A percentile compares a stretch with the other conserved stretches of the same genome.
phyloP scores from a whole-genome alignment of 2,888 invertebrate species.

The Drosophila testacea region DNA sequence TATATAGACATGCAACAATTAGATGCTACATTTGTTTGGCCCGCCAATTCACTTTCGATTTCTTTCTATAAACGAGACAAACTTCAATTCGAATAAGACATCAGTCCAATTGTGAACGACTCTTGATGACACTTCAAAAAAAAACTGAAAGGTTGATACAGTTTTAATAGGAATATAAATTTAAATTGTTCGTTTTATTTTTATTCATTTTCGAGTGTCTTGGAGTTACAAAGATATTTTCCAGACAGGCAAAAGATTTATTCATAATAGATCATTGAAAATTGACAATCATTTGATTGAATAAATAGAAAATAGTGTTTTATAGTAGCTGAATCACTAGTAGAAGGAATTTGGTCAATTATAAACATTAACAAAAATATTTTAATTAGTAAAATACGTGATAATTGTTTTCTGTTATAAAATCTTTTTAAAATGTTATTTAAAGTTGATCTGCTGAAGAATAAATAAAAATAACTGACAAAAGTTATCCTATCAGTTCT shows the following conservation, averaged over 20 bases:
- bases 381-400: background rate
- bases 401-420: background rate
- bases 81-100: constrained; percentile 17
- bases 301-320: too few relatives aligned
- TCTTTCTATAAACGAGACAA: constrained; percentile 11
- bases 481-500: background rate
- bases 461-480: too few relatives aligned
- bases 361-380: too few relatives aligned
- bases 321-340: too few relatives aligned
- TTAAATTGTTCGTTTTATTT: too few relatives aligned
- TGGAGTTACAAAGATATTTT: too few relatives aligned
- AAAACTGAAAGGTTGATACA: background rate
- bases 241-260: too few relatives aligned
- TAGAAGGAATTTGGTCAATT: too few relatives aligned
- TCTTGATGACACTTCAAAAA: background rate
- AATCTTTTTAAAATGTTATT: background rate
- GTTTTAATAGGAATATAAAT: background rate
- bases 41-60: constrained; percentile 43
- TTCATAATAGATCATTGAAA: too few relatives aligned
- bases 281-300: too few relatives aligned
- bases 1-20: constrained; percentile 51
- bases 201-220: too few relatives aligned
- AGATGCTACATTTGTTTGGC: constrained; percentile 50
- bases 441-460: too few relatives aligned
- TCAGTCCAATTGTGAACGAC: constrained; percentile 1